Conservation (phyloP, 2,888 invertebrate species). For the Drosophila kanekoi region DNA sequence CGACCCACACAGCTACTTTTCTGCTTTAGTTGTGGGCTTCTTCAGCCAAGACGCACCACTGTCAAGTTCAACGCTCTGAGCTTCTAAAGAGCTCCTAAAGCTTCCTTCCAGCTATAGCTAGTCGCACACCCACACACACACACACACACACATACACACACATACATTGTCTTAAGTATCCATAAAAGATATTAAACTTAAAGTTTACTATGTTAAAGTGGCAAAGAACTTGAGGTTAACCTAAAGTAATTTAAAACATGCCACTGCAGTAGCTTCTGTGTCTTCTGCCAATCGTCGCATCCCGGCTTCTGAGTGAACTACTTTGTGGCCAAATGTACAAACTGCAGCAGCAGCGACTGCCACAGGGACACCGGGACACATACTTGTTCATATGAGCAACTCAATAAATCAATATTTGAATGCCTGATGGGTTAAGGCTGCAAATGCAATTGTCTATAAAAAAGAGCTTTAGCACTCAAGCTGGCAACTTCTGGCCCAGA, state of each 20-base stretch:
- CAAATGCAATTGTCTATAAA: conserved; percentile 68
- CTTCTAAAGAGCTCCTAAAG: conserved; percentile 11
- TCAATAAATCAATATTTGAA: conserved; percentile 77
- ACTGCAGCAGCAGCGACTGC: conserved; percentile 18
- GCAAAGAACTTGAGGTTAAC: conserved; percentile 55
- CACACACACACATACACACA: conserved; percentile 16
- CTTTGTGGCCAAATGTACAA: conserved; percentile 32
- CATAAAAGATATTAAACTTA: conserved; percentile 71
- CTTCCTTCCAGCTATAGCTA: conserved; percentile 14
- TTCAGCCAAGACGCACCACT: conserved; percentile 16
- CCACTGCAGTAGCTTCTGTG: conserved; percentile 15
- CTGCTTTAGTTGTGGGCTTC: conserved; percentile 37
- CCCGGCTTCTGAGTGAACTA: conserved; percentile 11
- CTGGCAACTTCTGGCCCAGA: conserved; percentile 10
- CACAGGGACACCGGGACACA: conserved; percentile 28
- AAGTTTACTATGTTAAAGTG: conserved; percentile 48
- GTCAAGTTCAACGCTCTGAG: conserved; percentile 60
- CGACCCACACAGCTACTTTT: conserved; percentile 32
- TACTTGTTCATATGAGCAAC: conserved; percentile 58
- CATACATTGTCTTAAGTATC: conserved; percentile 40
- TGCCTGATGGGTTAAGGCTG: conserved; percentile 26
- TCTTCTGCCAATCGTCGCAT: conserved; percentile 13
- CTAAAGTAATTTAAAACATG: conserved; percentile 51
- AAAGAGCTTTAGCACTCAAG: conserved; percentile 18
- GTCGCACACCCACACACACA: conserved; percentile 2